Evolutionary conservation across 2,888 invertebrate genomes (phyloP).

Genomic region (Meghimatium bilineatum): DNA sequence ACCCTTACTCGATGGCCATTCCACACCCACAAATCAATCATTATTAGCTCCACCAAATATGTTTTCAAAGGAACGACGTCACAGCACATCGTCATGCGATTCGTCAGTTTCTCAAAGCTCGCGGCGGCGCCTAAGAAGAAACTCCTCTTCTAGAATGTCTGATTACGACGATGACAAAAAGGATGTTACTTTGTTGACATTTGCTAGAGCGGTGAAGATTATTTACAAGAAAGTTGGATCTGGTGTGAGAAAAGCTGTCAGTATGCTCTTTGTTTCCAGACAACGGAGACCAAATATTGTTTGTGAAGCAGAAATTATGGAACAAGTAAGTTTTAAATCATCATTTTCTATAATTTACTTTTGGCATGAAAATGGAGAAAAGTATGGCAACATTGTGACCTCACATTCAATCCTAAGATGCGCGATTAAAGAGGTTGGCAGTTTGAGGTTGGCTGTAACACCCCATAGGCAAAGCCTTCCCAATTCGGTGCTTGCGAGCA

Average conservation of each 20-base stretch:
- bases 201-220: background rate
- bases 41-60: constrained; percentile 25
- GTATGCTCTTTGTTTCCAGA: constrained; percentile 5
- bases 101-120: background rate
- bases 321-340: constrained; percentile 29
- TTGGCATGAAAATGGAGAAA: no score
- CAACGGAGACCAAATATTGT: constrained; percentile 25
- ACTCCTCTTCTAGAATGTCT: constrained; percentile 33
- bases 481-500: no score
- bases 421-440: no score
- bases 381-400: no score
- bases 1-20: background rate
- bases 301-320: constrained; percentile 36
- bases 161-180: constrained; percentile 33
- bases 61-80: constrained; percentile 3
- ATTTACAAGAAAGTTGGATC: background rate
- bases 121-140: constrained; percentile 19
- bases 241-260: background rate
- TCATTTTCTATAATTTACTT: no score
- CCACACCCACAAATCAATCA: background rate
- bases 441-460: no score
- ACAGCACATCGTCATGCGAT: constrained; percentile 20
- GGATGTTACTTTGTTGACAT: constrained; percentile 25
- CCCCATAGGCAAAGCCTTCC: no score
- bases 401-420: no score